Conservation (phyloP, 2,888 invertebrate genomes). For the Andrena bicolor region DNA sequence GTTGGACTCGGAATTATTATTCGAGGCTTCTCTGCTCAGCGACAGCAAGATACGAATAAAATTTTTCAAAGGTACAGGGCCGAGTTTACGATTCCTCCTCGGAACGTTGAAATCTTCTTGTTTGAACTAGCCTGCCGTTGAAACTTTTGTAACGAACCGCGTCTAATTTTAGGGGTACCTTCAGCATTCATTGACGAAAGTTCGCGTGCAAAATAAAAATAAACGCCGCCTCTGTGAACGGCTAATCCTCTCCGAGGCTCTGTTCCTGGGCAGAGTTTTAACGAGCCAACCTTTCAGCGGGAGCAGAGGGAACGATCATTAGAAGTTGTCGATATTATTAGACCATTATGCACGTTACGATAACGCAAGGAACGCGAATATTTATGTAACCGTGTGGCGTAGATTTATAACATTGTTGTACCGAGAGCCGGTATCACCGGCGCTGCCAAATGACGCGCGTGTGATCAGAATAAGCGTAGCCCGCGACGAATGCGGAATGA, state of each 20-base stretch:
- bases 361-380: constrained; percentile 44
- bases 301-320: constrained; percentile 19
- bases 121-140: neutral
- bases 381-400: constrained; percentile 57
- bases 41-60: too few species aligned
- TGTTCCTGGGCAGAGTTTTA: neutral
- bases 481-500: constrained; percentile 27
- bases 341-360: constrained; percentile 16
- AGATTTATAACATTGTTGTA: constrained; percentile 61
- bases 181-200: constrained; percentile 44
- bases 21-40: too few species aligned
- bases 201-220: constrained; percentile 47
- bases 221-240: constrained; percentile 9
- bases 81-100: neutral
- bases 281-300: neutral
- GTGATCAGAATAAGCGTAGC: constrained; percentile 52
- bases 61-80: neutral
- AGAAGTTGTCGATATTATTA: constrained; percentile 39
- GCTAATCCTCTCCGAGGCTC: neutral
- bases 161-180: constrained; percentile 36
- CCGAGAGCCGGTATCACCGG: constrained; percentile 41
- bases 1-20: too few species aligned
- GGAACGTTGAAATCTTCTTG: constrained; percentile 22
- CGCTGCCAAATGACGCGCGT: constrained; percentile 56
- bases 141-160: constrained; percentile 3